Evolutionary conservation across 2,888 invertebrate genomes (phyloP), one percentile per base, ranked within the genome.

Genomic region (Neria commutata): DNA sequence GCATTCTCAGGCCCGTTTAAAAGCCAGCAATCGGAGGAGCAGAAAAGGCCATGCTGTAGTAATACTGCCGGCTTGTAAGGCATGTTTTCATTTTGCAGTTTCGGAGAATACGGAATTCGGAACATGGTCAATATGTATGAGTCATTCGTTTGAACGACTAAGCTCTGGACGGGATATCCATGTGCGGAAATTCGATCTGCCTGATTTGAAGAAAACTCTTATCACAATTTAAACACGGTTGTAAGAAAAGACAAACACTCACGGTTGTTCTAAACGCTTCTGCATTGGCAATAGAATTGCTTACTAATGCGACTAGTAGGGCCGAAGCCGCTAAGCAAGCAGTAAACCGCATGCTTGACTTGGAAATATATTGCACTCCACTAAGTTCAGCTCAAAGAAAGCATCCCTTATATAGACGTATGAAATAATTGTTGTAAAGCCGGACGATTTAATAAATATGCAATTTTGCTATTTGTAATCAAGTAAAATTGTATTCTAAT

Each of bases 21-120:
- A 17, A 72, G 34, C 62, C 68, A 75, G 19, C 61, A 60, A 34
- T 70, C 68, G 0, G 70, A 71, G 3, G 67, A 70, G 42, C 66
- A 68, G 5, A 68, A 42, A 4, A 69, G 10, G 1, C 69, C 70
- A 33, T 72, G 72, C 60, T 92, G 92, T 26, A 71, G 37, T 91
- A 67, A 62, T 17, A 65, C 56, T 4, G 56, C 60, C 3, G 65
- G 66, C 14, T 46, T 60, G n/a, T 71, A 62, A 83, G 77, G 51
- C 56, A 67, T 26, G 5, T 57, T 26, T 10, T 50, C 4, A 24
- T 63, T 56, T 2, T 50, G 34, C 1, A 59, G 21, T 10, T 57
- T 37, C 3, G 59, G 59, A 4, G 72, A 69, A 29, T 54, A 63
- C 0, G 72, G 70, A 21, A 72, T 70, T 2, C 72, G 67, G 14